Evolutionary conservation across 2,888 invertebrate genomes (phyloP).

Genomic region (Odontomyia ornata): DNA sequence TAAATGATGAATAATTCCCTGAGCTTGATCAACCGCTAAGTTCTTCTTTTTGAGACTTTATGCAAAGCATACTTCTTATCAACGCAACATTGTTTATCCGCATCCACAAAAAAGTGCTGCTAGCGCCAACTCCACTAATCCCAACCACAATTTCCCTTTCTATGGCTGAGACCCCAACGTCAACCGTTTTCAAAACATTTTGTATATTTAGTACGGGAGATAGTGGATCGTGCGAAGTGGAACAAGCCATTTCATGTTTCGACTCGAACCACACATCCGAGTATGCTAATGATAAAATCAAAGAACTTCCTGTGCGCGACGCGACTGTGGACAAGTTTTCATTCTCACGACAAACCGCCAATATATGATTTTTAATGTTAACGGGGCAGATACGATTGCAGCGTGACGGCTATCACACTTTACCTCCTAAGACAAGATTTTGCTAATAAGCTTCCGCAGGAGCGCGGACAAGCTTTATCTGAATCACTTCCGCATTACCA

Average conservation of each 20-base stretch:
- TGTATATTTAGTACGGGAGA: not conserved
- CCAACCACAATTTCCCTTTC: slow-evolving; percentile 3
- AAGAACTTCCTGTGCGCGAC: slow-evolving; percentile 38
- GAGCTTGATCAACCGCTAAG: no score
- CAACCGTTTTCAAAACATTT: not conserved
- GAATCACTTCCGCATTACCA: no score
- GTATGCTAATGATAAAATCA: slow-evolving; percentile 37
- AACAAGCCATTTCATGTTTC: slow-evolving; percentile 20
- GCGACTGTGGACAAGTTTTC: not conserved
- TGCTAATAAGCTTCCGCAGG: not conserved
- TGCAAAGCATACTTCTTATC: not conserved
- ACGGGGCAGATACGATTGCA: not conserved
- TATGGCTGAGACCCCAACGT: not conserved
- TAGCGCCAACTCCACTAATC: not conserved
- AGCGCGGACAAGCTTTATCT: no score
- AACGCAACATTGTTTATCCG: not conserved
- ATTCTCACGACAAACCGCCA: slow-evolving; percentile 13
- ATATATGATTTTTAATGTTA: not conserved
- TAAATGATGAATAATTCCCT: no score
- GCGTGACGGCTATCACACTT: not conserved
- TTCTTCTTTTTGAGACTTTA: no score
- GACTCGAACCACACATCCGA: slow-evolving; percentile 21
- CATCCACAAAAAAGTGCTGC: not conserved
- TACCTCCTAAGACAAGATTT: not conserved
- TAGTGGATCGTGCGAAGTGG: slow-evolving; percentile 22